Base-by-base conservation (phyloP, 2,797 vertebrate species). In the Oryzias sinensis region DNA sequence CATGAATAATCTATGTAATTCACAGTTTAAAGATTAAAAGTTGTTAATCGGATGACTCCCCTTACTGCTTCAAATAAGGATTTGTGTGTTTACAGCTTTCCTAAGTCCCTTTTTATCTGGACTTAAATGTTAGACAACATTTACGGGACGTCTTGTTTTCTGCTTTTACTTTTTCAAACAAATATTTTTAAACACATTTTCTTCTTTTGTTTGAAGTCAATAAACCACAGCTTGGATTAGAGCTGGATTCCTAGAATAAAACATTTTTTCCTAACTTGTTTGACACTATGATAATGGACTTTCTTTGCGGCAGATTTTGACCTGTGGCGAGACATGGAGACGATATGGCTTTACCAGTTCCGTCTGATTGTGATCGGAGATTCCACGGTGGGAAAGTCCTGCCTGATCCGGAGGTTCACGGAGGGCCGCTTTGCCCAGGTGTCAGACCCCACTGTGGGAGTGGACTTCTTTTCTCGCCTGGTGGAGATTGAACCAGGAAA, bases 321-420 rank as follows among this genome's bases (percentile, higher is more conserved):
- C 33, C 53, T 62, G 17, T 37, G 44, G 43, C 53, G 59, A 82
- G 82, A 78, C 74, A 98, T 98, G 96, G 95, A 98, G 87, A 94
- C 95, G 9, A 98, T 98, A 88, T 98, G 95, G 96, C 93, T 97
- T 14, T 97, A 97, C 85, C 96, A 98, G 87, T 97, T 97, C 81
- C 94, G 95, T 45, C 90, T 97, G 57, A 97, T 98, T 71, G 94
- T 97, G 80, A 95, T 98, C 59, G 96, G 96, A 37, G 96, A 97
- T 87, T 97, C 96, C 75, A 98, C 95, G 0, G 96, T 97, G 25
- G 96, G 95, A 63, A 97, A 98, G 81, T 97, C 95, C 1, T 97
- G 96, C 85, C 90, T 97, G 69, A 97, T 97, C 76, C 94, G 94
- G 33, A 93, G 95, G 85, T 98, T 98, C 90, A 98, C 96, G 0